A percentile compares a stretch with the other conserved stretches of the same genome.
Evolutionary conservation across 2,113 vertebrate species (phyloP).

Genomic region (Sturnus vulgaris): DNA sequence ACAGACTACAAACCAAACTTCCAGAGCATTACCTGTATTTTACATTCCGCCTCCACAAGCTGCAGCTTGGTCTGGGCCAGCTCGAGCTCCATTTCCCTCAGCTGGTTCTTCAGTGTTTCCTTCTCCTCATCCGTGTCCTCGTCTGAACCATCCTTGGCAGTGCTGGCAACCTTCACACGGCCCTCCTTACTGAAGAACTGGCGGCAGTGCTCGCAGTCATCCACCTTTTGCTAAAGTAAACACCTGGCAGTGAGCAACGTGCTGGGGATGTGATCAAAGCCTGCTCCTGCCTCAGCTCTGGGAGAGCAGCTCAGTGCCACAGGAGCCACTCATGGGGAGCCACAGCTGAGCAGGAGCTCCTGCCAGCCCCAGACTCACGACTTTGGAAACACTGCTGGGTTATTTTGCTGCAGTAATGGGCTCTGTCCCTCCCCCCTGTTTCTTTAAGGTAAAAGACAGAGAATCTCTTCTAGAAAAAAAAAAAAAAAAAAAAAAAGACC

Average conservation of each 20-base stretch:
- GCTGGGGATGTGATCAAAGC: background rate
- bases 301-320: background rate
- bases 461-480: background rate
- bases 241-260: background rate
- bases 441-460: background rate
- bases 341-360: background rate
- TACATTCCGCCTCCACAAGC: conserved; percentile 96
- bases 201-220: conserved; percentile 85
- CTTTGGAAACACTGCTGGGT: background rate
- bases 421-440: background rate
- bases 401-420: background rate
- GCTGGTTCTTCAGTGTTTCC: conserved; percentile 90
- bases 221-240: conserved; percentile 82
- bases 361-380: background rate
- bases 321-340: background rate
- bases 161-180: conserved; percentile 72
- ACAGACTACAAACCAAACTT: background rate
- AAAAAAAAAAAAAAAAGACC: background rate
- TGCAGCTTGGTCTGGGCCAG: conserved; percentile 98
- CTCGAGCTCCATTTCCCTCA: conserved; percentile 97
- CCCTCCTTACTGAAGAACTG: conserved; percentile 86
- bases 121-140: conserved; percentile 94
- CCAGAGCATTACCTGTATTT: conserved; percentile 86
- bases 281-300: background rate
- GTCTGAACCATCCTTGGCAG: conserved; percentile 72